Evolutionary conservation across 2,113 vertebrate species (phyloP), one percentile per base, ranked within the genome.

Genomic region (Calonectris borealis): DNA sequence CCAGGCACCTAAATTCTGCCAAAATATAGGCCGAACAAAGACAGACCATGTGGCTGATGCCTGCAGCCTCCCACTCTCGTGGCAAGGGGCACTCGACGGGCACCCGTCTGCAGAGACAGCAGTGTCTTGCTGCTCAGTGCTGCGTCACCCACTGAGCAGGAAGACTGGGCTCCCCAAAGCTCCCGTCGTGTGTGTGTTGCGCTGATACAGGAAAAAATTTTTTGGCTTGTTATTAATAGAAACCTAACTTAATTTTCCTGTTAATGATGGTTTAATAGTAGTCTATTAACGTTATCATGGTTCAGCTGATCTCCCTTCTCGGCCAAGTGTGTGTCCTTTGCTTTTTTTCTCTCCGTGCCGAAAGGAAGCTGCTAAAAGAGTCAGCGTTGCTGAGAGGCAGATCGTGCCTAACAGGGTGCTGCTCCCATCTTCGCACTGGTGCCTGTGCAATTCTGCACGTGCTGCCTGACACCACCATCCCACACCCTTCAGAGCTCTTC

Each of bases 311-410:
- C 66, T 34, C 71, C 42, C 44, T 78, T 48, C 66, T 70, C 46
- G 69, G 55, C 46, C 34, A 8, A 31, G 25, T 15, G 13, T 4
- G 25, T 3, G 2, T 62, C 77, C 2, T 6, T 79, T 0, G 0
- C 51, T 46, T 0, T 49, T 87, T 88, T 84, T 48, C 57, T 44
- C 32, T 38, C n/a, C 2, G 3, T 48, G 32, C 75, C 1, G 1
- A 48, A 34, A 46, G 54, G 71, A 65, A 48, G 36, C 58, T 68
- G 46, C 38, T 77, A 7, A 8, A 22, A 20, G 11, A 52, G 26
- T 24, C 58, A 11, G 14, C 6, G 4, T 51, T 34, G 62, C 48
- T 25, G 52, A 51, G 61, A 11, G 51, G 62, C 34, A 44, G 27
- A 19, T 9, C 2, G 0, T 18, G 4, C 10, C 38, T 26, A 3